Evolutionary conservation across 1,140 invertebrate genomes (phyloP).

Genomic region (Drosophila orosa): DNA sequence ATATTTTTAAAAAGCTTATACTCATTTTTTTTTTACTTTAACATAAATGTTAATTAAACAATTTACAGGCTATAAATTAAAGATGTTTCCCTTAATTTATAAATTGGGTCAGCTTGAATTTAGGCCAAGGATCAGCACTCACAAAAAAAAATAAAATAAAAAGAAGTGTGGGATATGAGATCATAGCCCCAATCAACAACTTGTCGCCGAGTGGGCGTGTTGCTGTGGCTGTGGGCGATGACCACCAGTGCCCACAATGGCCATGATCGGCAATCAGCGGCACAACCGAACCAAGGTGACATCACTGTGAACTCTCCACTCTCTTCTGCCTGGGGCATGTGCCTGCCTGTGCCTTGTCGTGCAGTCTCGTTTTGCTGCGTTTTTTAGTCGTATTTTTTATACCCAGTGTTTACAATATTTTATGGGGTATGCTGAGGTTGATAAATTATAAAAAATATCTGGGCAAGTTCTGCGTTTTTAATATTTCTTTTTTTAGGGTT

Average conservation of each 20-base stretch:
- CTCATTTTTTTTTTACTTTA: background rate
- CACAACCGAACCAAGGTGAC: slow-evolving; percentile 52
- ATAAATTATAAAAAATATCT: background rate
- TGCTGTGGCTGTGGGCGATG: slow-evolving; percentile 17
- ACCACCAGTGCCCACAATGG: slow-evolving; percentile 27
- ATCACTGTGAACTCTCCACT: slow-evolving; percentile 52
- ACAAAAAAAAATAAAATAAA: background rate
- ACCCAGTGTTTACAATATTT: background rate
- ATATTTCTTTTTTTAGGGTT: background rate
- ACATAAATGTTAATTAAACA: background rate
- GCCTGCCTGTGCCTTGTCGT: slow-evolving; percentile 63
- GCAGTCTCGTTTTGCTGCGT: slow-evolving; percentile 69
- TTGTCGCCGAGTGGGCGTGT: slow-evolving; percentile 29
- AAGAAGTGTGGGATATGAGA: slow-evolving; percentile 14
- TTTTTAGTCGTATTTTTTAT: slow-evolving; percentile 15
- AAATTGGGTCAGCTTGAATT: slow-evolving; percentile 18
- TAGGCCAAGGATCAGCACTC: slow-evolving; percentile 31
- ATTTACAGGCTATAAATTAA: background rate
- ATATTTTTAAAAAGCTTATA: too few relatives aligned
- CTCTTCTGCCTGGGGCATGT: slow-evolving; percentile 54
- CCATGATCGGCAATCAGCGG: slow-evolving; percentile 41
- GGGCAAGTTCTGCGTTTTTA: background rate
- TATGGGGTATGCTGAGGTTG: background rate
- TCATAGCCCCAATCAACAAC: slow-evolving; percentile 34
- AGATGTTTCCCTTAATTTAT: background rate